Evolutionary conservation across 2,797 vertebrate species (phyloP).

Genomic region (Pterois miles): DNA sequence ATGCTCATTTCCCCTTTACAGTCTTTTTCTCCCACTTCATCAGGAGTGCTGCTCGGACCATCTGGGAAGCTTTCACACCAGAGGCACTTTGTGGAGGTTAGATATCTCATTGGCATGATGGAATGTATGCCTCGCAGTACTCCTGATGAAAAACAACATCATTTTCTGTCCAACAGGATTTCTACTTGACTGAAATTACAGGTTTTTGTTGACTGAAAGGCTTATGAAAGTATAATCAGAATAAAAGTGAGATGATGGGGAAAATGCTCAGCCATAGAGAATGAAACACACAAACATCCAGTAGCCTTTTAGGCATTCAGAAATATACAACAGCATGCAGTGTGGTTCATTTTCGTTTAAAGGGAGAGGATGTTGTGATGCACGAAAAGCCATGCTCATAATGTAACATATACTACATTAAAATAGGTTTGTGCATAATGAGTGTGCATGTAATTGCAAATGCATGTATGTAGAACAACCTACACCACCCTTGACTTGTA

Average conservation of each 20-base stretch:
- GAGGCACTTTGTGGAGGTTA: constrained; percentile 47
- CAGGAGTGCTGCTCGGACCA: constrained; percentile 38
- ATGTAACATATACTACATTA: background rate
- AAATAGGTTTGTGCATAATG: background rate
- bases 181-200: constrained; percentile 50
- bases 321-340: background rate
- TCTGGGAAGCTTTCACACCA: constrained; percentile 54
- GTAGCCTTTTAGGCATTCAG: background rate
- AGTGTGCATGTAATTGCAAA: background rate
- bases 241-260: constrained; percentile 10
- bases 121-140: constrained; percentile 27
- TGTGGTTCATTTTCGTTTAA: background rate
- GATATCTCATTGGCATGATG: constrained; percentile 49
- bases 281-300: constrained; percentile 11
- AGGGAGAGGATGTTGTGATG: background rate
- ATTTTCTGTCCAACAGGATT: constrained; percentile 51
- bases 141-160: constrained; percentile 45
- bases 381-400: background rate
- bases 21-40: constrained; percentile 35
- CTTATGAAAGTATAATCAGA: constrained; percentile 45
- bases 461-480: background rate
- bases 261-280: background rate
- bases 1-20: constrained; percentile 49
- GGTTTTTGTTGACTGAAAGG: constrained; percentile 40
- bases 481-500: background rate